A percentile compares a stretch with the other conserved stretches of the same genome.
These are phyloP conservation scores for Malaclemys terrapin DNA, from an alignment of 2,113 vertebrate genomes.

Conservation along the genomic window DNA sequence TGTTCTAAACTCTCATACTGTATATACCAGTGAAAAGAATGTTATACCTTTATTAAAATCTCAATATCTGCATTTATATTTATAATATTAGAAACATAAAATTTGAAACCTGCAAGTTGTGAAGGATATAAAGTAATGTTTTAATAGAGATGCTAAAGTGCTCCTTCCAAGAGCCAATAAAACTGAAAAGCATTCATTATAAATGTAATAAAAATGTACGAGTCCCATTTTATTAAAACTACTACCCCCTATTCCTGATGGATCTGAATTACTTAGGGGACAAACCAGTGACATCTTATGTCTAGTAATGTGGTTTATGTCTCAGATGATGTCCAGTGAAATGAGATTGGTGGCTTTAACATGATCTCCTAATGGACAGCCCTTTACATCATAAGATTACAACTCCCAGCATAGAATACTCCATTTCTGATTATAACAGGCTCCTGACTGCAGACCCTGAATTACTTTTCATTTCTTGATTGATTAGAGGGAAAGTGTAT, in stretches of 20 bases:
- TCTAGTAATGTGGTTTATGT: constrained; percentile 64
- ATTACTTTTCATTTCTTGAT: constrained; percentile 20
- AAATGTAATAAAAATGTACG: constrained; percentile 82
- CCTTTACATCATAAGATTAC: constrained; percentile 4
- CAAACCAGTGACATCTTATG: constrained; percentile 67
- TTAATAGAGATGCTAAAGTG: constrained; percentile 80
- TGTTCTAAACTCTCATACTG: constrained; percentile 47
- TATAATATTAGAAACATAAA: constrained; percentile 66
- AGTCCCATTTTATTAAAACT: constrained; percentile 82
- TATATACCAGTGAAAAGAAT: constrained; percentile 42
- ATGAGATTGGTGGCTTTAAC: constrained; percentile 53
- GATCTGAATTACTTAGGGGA: constrained; percentile 63
- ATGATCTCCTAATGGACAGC: constrained; percentile 35
- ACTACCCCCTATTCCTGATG: constrained; percentile 73
- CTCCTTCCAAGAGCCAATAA: constrained; percentile 79
- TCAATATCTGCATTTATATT: constrained; percentile 75
- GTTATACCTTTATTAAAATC: constrained; percentile 72
- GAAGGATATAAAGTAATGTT: constrained; percentile 80
- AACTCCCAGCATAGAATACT: constrained; percentile 12
- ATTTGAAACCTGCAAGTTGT: constrained; percentile 73
- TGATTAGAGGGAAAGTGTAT: background rate
- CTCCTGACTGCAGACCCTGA: background rate
- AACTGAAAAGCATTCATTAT: constrained; percentile 80
- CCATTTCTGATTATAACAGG: constrained; percentile 27
- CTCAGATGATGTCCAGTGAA: constrained; percentile 51